Evolutionary conservation across 2,797 vertebrate genomes (phyloP).

Genomic region (Lepus townsendii): DNA sequence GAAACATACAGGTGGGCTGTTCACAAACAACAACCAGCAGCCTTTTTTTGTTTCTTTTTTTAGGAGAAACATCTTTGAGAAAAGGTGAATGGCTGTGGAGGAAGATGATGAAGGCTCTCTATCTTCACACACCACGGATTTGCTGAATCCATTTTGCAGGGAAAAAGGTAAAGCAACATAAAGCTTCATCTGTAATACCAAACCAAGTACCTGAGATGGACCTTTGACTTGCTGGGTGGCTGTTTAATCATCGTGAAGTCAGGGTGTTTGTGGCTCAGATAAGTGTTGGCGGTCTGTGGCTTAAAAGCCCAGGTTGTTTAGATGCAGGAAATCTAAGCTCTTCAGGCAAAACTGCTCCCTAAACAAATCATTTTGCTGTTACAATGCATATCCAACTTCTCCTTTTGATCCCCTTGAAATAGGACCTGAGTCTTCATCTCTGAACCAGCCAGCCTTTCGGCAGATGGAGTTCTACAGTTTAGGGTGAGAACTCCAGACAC

Average conservation of each 20-base stretch:
- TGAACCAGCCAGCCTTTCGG: constrained; percentile 56
- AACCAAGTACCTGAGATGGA: background rate
- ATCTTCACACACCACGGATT: background rate
- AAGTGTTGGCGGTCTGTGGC: background rate
- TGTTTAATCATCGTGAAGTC: background rate
- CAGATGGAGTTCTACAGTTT: constrained; percentile 55
- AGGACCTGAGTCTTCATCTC: constrained; percentile 40
- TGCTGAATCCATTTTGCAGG: background rate
- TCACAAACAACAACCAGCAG: background rate
- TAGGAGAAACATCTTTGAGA: constrained; percentile 23
- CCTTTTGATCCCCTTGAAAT: constrained; percentile 5
- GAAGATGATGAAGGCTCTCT: background rate
- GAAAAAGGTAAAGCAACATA: background rate
- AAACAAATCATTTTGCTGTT: constrained; percentile 4
- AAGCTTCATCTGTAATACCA: background rate
- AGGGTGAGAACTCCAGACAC: constrained; percentile 68
- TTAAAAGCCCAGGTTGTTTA: constrained; percentile 9
- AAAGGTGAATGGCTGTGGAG: background rate
- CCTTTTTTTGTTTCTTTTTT: background rate
- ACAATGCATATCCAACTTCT: background rate
- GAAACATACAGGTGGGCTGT: background rate
- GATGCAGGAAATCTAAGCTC: constrained; percentile 31
- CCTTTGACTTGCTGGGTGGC: background rate
- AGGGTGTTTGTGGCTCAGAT: background rate
- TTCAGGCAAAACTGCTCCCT: constrained; percentile 28